Percentiles rank a stretch among this genome's conserved stretches.
phyloP scores from a whole-genome alignment of 2,888 invertebrate genomes.

The Zygaena filipendulae region DNA sequence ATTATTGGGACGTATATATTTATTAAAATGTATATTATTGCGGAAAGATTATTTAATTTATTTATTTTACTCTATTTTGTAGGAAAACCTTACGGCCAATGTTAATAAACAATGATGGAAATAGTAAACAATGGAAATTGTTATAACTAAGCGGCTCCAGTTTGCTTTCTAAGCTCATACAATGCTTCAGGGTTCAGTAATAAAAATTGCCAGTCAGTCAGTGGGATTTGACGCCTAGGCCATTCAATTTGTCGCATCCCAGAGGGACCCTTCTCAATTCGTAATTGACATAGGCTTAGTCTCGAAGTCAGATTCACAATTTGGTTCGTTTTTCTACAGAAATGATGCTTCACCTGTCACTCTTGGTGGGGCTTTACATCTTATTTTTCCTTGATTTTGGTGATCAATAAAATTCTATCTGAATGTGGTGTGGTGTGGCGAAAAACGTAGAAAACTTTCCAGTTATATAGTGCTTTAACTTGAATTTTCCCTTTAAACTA shows the following conservation, averaged over 20 bases:
- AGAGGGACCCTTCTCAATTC: conserved; percentile 53
- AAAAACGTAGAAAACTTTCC: no score
- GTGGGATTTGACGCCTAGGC: conserved; percentile 33
- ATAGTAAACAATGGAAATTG: no score
- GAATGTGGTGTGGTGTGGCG: no score
- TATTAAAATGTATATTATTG: conserved; percentile 5
- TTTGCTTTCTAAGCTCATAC: no score
- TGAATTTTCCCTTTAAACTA: no score
- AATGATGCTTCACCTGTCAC: no score
- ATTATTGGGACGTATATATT: conserved; percentile 5
- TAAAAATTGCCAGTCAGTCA: conserved; percentile 53
- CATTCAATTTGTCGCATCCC: conserved; percentile 54
- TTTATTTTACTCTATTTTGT: no score
- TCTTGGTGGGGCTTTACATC: no score
- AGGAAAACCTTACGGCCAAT: no score
- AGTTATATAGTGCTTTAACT: no score
- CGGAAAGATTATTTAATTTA: no score
- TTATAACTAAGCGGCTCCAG: not conserved
- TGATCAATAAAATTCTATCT: conserved; percentile 11
- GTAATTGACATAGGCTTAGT: conserved; percentile 63
- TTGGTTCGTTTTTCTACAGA: conserved; percentile 36
- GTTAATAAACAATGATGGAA: no score
- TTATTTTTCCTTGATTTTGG: conserved; percentile 17
- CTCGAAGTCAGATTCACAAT: conserved; percentile 51
- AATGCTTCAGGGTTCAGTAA: conserved; percentile 25